Evolutionary conservation across 37 sponge, comb jelly and placozoan species (phyloP).

Genomic region (Eunapius fragilis): DNA sequence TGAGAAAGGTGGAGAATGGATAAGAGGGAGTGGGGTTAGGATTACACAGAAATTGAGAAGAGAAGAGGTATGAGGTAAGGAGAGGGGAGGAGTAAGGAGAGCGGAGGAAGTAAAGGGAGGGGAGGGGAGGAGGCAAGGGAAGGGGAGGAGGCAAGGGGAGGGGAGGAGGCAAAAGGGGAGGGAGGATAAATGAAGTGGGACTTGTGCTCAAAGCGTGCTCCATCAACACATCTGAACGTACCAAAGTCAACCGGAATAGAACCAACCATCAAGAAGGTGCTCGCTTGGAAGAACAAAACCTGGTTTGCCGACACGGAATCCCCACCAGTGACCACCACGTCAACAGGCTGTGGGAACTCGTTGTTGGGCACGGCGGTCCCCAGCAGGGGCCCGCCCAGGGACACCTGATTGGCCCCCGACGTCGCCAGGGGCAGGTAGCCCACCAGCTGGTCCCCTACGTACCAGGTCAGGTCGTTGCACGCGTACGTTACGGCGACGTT

Average conservation of each 20-base stretch:
- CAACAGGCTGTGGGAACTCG: conserved; percentile 73
- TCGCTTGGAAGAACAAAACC: conserved; percentile 38
- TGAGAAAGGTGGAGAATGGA: too few relatives aligned
- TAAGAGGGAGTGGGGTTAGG: too few relatives aligned
- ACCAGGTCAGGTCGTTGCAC: conserved; percentile 66
- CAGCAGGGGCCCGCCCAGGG: conserved; percentile 58
- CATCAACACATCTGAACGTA: conserved; percentile 11
- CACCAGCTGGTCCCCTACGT: conserved; percentile 65
- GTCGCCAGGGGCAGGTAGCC: conserved; percentile 22
- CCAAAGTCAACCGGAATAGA: conserved; percentile 64
- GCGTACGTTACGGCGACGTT: conserved; percentile 31
- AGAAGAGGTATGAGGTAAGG: too few relatives aligned
- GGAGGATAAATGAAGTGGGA: not conserved
- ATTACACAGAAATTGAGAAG: too few relatives aligned
- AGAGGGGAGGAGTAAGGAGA: too few relatives aligned
- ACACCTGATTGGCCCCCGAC: not conserved
- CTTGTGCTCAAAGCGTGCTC: too few relatives aligned
- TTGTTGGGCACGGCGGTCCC: conserved; percentile 45
- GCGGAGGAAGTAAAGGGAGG: too few relatives aligned
- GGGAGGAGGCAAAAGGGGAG: not conserved
- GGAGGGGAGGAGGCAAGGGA: too few relatives aligned
- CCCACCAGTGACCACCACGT: conserved; percentile 23
- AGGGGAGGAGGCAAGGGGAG: not conserved
- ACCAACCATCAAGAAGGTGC: conserved; percentile 71
- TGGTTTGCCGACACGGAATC: not conserved